These are phyloP conservation scores for Agelaius phoeniceus DNA, from an alignment of 2,113 vertebrate species.

Conservation along the genomic window DNA sequence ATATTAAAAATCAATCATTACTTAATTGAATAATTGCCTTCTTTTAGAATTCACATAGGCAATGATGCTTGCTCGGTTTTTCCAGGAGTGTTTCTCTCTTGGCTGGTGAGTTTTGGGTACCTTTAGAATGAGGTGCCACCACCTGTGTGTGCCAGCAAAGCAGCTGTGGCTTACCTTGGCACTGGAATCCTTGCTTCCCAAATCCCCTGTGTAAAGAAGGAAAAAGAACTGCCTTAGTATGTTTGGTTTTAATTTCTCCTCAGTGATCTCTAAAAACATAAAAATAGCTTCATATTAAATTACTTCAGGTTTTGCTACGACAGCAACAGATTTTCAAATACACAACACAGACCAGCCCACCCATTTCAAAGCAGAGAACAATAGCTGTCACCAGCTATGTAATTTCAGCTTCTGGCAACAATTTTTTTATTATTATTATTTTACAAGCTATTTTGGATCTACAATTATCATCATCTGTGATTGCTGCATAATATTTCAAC, in stretches of 20 bases:
- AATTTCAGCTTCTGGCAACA: slow-evolving; percentile 51
- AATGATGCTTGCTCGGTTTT: background rate
- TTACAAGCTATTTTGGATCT: slow-evolving; percentile 37
- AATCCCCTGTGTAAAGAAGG: slow-evolving; percentile 75
- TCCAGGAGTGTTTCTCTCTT: background rate
- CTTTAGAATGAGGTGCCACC: background rate
- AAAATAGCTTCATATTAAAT: slow-evolving; percentile 16
- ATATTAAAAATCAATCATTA: background rate
- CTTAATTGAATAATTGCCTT: background rate
- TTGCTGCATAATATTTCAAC: slow-evolving; percentile 17
- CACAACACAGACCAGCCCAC: slow-evolving; percentile 16
- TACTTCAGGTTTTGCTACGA: background rate
- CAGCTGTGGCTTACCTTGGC: slow-evolving; percentile 77
- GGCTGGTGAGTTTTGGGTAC: background rate
- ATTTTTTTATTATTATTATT: slow-evolving; percentile 51
- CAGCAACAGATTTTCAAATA: slow-evolving; percentile 17
- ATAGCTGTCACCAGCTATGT: slow-evolving; percentile 6
- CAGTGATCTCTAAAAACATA: background rate
- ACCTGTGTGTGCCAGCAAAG: background rate
- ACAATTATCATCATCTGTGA: slow-evolving; percentile 14
- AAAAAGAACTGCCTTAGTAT: slow-evolving; percentile 28
- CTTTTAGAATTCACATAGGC: background rate
- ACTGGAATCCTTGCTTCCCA: slow-evolving; percentile 85
- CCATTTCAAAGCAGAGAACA: slow-evolving; percentile 27
- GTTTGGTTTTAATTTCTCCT: background rate